Percentiles rank a stretch among this genome's conserved stretches.
Evolutionary conservation across 2,113 vertebrate genomes (phyloP).

Genomic region (Periophthalmus modestus): DNA sequence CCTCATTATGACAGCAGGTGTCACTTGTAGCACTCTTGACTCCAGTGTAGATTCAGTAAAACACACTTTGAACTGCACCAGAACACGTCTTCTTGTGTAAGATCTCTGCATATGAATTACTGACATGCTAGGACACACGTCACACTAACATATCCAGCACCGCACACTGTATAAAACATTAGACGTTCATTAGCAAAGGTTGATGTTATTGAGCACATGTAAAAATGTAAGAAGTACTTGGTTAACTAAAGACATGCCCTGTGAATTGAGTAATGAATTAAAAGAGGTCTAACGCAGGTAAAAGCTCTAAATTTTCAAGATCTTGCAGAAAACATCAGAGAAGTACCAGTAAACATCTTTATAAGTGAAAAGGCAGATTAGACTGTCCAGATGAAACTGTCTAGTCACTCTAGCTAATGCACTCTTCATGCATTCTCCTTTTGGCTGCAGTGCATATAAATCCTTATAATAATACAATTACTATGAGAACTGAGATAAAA

Average conservation of each 20-base stretch:
- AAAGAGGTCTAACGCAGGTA: too few species aligned
- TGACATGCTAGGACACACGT: constrained; percentile 15
- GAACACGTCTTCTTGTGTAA: constrained; percentile 6
- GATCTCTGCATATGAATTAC: neutral
- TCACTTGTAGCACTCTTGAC: constrained; percentile 25
- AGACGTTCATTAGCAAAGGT: constrained; percentile 35
- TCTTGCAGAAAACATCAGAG: too few species aligned
- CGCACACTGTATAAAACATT: constrained; percentile 39
- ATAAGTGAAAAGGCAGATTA: too few species aligned
- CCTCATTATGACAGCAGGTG: constrained; percentile 49
- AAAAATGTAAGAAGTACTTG: constrained; percentile 19
- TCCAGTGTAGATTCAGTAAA: neutral
- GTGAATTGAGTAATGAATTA: too few species aligned
- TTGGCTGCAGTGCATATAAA: too few species aligned
- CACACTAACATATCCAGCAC: constrained; percentile 10
- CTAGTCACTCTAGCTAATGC: too few species aligned
- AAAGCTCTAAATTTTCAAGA: too few species aligned
- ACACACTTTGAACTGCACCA: constrained; percentile 12
- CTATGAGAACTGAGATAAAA: neutral
- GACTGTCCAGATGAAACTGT: too few species aligned
- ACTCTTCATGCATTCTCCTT: too few species aligned
- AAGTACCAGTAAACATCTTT: too few species aligned
- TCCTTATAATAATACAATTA: too few species aligned
- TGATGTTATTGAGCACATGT: constrained; percentile 17
- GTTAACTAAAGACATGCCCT: too few species aligned